phyloP scores from a whole-genome alignment of 2,797 vertebrate species.

The Bufotes viridis region DNA sequence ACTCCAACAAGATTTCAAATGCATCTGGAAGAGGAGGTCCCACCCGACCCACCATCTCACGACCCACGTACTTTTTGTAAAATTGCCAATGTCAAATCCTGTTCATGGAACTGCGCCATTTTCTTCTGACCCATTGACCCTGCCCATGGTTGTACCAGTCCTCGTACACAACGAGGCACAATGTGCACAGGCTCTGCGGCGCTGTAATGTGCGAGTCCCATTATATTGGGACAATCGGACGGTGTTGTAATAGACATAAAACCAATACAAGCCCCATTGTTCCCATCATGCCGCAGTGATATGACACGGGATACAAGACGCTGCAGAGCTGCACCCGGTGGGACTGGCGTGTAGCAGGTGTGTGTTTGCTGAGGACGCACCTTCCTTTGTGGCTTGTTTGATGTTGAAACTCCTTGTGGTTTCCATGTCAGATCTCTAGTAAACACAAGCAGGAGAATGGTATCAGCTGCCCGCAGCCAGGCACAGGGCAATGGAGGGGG shows the following conservation, averaged over 20 bases:
- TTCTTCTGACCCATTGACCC: too few relatives aligned
- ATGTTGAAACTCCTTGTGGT: constrained; percentile 36
- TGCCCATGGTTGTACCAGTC: neutral
- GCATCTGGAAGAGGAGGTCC: too few relatives aligned
- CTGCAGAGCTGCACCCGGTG: neutral
- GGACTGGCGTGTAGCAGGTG: neutral
- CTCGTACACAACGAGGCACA: neutral
- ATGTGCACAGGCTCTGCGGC: neutral
- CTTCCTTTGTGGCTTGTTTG: constrained; percentile 48
- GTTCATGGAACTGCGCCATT: too few relatives aligned
- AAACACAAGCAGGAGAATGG: constrained; percentile 19
- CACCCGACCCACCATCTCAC: too few relatives aligned
- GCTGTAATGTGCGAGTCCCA: neutral
- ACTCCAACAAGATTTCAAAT: too few relatives aligned
- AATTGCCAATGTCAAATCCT: too few relatives aligned
- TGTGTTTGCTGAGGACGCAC: constrained; percentile 42
- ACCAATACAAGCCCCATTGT: constrained; percentile 30
- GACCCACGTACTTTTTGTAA: too few relatives aligned
- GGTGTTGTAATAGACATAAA: neutral
- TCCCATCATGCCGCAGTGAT: neutral
- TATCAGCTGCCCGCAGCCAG: neutral
- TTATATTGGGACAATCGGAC: neutral
- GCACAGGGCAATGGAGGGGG: neutral
- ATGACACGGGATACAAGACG: neutral
- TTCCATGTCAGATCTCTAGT: constrained; percentile 27